A percentile compares a stretch with the other conserved stretches of the same genome.
Evolutionary conservation across 2,797 vertebrate species (phyloP).

Genomic region (Pelobates cultripes): DNA sequence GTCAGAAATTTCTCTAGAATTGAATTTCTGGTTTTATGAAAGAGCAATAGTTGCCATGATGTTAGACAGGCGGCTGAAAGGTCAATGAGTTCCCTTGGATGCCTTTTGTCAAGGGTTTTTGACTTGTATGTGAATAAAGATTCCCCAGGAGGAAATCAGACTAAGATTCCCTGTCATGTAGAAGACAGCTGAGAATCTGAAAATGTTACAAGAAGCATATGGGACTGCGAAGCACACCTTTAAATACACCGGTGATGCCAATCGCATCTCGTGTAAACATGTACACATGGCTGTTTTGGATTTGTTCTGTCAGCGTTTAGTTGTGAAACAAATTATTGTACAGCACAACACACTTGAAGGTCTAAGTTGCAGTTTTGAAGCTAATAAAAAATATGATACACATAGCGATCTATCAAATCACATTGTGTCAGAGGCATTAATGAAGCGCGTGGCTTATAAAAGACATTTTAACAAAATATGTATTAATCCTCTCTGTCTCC

Average conservation of each 20-base stretch:
- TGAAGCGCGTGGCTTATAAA: too few relatives aligned
- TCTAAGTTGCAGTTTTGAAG: slow-evolving; percentile 56
- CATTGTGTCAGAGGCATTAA: too few relatives aligned
- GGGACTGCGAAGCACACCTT: slow-evolving; percentile 78
- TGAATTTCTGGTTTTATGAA: slow-evolving; percentile 82
- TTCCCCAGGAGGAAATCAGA: slow-evolving; percentile 78
- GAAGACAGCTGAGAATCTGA: slow-evolving; percentile 83
- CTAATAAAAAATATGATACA: slow-evolving; percentile 34
- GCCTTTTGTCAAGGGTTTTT: slow-evolving; percentile 87
- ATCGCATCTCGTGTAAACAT: slow-evolving; percentile 79
- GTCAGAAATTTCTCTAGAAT: slow-evolving; percentile 76
- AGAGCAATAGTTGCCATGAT: slow-evolving; percentile 83
- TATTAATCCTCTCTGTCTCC: too few relatives aligned
- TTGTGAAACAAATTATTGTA: slow-evolving; percentile 82
- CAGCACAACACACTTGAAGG: slow-evolving; percentile 66
- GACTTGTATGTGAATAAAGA: slow-evolving; percentile 84
- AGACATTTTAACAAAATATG: too few relatives aligned
- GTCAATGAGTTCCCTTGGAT: slow-evolving; percentile 82
- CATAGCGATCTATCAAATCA: slow-evolving; percentile 37
- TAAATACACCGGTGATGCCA: slow-evolving; percentile 73
- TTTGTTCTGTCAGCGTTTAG: slow-evolving; percentile 83
- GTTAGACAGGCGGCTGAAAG: slow-evolving; percentile 83
- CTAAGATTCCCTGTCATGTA: slow-evolving; percentile 81
- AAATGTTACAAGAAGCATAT: slow-evolving; percentile 86
- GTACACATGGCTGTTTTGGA: slow-evolving; percentile 78